Evolutionary conservation across 2,888 invertebrate species (phyloP).

Genomic region (Melikaiella ostensackeni): DNA sequence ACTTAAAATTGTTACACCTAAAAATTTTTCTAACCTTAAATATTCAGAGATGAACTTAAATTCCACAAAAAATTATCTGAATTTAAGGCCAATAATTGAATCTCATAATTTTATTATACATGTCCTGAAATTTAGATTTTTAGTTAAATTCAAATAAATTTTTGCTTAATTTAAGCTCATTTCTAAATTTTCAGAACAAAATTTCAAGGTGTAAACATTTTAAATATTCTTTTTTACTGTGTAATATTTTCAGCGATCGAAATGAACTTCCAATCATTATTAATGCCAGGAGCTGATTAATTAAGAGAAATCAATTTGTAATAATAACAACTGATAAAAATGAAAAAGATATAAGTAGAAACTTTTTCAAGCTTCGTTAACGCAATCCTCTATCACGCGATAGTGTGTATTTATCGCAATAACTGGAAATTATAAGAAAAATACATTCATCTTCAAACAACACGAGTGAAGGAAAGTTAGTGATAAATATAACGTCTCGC

Average conservation of each 20-base stretch:
- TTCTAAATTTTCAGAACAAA: too few species aligned
- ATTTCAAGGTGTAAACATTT: too few species aligned
- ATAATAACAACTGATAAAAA: neutral
- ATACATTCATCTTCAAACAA: conserved; percentile 35
- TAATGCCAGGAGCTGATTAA: neutral
- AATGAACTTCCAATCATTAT: neutral
- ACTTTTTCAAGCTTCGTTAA: conserved; percentile 8
- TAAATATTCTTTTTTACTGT: neutral
- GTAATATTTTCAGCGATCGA: neutral
- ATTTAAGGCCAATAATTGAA: too few species aligned
- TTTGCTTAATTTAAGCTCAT: too few species aligned
- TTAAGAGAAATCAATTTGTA: conserved; percentile 11
- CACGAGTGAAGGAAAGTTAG: conserved; percentile 14
- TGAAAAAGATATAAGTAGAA: neutral
- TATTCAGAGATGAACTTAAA: too few species aligned
- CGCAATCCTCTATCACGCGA: conserved; percentile 12
- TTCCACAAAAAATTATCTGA: too few species aligned
- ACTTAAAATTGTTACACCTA: too few species aligned
- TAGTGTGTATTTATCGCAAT: conserved; percentile 29
- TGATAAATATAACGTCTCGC: neutral
- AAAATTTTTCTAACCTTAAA: too few species aligned
- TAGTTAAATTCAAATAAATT: too few species aligned
- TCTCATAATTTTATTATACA: too few species aligned
- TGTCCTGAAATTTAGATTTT: too few species aligned
- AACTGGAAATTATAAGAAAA: conserved; percentile 40